Base-by-base conservation (phyloP, 2,113 vertebrate genomes). In the Leucoraja erinaceus region DNA sequence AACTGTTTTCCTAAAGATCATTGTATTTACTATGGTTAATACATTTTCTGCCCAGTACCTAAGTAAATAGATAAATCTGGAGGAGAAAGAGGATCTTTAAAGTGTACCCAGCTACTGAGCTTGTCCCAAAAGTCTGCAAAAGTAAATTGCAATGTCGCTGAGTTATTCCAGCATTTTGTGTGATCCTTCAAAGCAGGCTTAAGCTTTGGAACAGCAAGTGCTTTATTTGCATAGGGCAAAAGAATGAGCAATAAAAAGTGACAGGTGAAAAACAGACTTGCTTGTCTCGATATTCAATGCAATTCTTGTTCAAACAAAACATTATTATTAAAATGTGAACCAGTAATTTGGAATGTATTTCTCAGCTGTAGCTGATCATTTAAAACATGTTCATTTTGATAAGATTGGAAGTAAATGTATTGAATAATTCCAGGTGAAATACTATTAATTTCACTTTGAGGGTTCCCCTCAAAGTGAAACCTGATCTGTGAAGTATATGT, bases 221-320 rank as follows among this genome's bases (percentile, higher is more conserved):
- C 16, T 86, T 61, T 86, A 86, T 63, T 86, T 86, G 56, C 28
- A 61, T 31, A 16, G n/a, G 56, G 11, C 20, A n/a, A 56, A 81
- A 10, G 81, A 86, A 31, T 86, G 56, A 86, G 28, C 28, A 86
- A 86, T 86, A 84, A 84, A 84, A 12, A 86, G 59, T 86, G 83
- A 86, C 83, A 86, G 70, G 25, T 84, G 54, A 84, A 86, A 63
- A 61, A n/a, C n/a, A 63, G 28, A 86, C 61, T 61, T 86, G n/a
- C 83, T 5, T 86, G 61, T 63, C 56, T 63, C 28, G n/a, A n/a
- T 31, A 63, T 59, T 86, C 16, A 59, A 61, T 86, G 28, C 28
- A n/a, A 86, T 28, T 86, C 7, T 84, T 12, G 28, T 86, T 61
- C 56, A 56, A 81, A 22, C 78, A 81, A 54, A 9, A n/a, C 38